Percentiles rank a stretch among this genome's conserved stretches.
Conservation (phyloP, 2,888 invertebrate species). For the Cinara cedri region DNA sequence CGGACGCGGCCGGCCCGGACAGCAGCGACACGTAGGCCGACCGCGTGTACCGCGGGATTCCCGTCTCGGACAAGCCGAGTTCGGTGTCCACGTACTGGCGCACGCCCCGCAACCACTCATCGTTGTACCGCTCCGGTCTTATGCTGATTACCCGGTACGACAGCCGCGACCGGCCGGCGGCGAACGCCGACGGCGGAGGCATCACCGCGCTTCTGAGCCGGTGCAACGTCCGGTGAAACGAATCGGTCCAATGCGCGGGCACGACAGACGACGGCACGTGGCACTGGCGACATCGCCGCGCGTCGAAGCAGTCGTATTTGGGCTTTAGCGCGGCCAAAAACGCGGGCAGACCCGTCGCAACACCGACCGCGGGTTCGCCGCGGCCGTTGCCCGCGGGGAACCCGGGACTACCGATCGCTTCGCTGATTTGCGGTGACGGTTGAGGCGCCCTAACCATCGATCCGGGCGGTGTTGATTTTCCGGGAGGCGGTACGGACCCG, state of each 20-base stretch:
- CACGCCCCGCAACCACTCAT: not conserved
- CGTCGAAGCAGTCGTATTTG: not conserved
- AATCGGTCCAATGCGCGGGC: not conserved
- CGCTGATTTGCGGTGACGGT: no score
- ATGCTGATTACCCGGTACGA: not conserved
- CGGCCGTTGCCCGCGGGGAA: no score
- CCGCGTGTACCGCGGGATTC: not conserved
- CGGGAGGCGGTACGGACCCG: not conserved
- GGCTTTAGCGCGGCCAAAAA: constrained; percentile 10
- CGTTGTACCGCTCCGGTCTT: not conserved
- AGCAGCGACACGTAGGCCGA: not conserved
- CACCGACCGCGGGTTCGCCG: not conserved
- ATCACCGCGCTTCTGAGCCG: not conserved
- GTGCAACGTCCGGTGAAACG: not conserved
- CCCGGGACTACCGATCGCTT: no score
- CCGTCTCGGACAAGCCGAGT: not conserved
- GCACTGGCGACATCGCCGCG: not conserved
- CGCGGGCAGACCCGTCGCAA: not conserved
- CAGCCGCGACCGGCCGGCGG: not conserved
- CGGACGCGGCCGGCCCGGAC: not conserved
- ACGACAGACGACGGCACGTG: not conserved
- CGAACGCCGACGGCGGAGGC: not conserved
- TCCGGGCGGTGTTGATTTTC: not conserved
- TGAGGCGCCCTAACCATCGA: not conserved
- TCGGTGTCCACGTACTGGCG: constrained; percentile 8